Percentiles rank a stretch among this genome's conserved stretches.
Evolutionary conservation across 1,140 invertebrate species (phyloP).

Genomic region (Drosophila pallidifrons): DNA sequence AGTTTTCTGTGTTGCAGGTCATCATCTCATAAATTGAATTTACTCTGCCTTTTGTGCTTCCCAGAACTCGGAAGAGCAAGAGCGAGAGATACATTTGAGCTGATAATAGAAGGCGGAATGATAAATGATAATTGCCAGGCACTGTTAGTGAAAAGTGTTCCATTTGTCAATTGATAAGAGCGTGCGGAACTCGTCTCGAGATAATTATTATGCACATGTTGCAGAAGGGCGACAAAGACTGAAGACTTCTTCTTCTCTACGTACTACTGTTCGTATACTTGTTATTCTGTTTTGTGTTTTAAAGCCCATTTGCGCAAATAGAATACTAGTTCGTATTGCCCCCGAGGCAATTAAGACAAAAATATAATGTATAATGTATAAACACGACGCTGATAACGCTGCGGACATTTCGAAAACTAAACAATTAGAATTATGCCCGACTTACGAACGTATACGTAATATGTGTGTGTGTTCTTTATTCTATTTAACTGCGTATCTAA

Average conservation of each 20-base stretch:
- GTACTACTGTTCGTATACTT: conserved; percentile 13
- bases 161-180: conserved; percentile 59
- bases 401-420: conserved; percentile 53
- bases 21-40: conserved; percentile 14
- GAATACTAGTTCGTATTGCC: conserved; percentile 17
- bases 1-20: too few species aligned
- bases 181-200: conserved; percentile 14
- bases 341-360: conserved; percentile 51
- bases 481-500: neutral
- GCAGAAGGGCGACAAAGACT: neutral
- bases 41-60: neutral
- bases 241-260: conserved; percentile 6
- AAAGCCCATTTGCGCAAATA: conserved; percentile 49
- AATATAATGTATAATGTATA: conserved; percentile 45
- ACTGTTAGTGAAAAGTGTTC: conserved; percentile 37
- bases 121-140: conserved; percentile 45
- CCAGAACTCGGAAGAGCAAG: neutral
- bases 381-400: conserved; percentile 53
- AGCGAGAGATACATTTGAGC: conserved; percentile 31
- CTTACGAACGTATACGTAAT: neutral
- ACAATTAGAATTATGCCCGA: conserved; percentile 47
- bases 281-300: conserved; percentile 1
- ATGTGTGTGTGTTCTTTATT: neutral
- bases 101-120: conserved; percentile 28
- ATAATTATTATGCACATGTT: conserved; percentile 39